A percentile compares a stretch with the other conserved stretches of the same genome.
phyloP scores from a whole-genome alignment of 2,797 vertebrate genomes.

The Erethizon dorsatum region DNA sequence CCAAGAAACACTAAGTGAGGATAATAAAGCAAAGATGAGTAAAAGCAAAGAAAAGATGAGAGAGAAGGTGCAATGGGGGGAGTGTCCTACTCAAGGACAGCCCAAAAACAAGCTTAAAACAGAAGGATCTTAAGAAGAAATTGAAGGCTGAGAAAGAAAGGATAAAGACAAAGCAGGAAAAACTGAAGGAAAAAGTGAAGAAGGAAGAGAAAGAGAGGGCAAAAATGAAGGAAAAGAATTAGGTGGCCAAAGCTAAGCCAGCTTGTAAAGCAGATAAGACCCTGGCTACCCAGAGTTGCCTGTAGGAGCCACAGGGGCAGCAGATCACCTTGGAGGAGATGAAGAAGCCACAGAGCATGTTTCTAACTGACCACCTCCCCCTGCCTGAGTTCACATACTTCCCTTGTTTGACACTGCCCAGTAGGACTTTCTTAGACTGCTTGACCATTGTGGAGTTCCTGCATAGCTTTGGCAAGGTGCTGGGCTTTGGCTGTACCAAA shows the following conservation, averaged over 20 bases:
- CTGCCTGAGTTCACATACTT: constrained; percentile 94
- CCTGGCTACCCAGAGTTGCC: constrained; percentile 92
- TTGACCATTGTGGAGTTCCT: constrained; percentile 96
- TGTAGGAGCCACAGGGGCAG: constrained; percentile 96
- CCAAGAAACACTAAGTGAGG: constrained; percentile 96
- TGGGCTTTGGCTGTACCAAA: constrained; percentile 94
- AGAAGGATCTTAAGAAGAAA: constrained; percentile 93
- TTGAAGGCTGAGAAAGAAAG: constrained; percentile 87
- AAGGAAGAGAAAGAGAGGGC: constrained; percentile 90
- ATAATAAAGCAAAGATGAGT: constrained; percentile 95
- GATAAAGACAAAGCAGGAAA: constrained; percentile 87
- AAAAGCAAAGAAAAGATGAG: constrained; percentile 98
- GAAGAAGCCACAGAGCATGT: constrained; percentile 97
- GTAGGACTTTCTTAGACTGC: constrained; percentile 94
- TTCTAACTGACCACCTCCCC: constrained; percentile 95
- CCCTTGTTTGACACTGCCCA: constrained; percentile 95
- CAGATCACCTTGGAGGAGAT: constrained; percentile 96
- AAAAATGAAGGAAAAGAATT: constrained; percentile 90
- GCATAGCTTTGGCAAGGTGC: constrained; percentile 95
- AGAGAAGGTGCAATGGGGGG: constrained; percentile 91
- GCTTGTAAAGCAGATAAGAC: constrained; percentile 92
- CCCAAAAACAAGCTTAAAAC: constrained; percentile 94
- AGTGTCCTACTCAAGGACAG: constrained; percentile 75
- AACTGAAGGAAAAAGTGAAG: constrained; percentile 89
- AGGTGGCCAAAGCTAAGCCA: constrained; percentile 90